Evolutionary conservation across 2,113 vertebrate genomes (phyloP), one percentile per base, ranked within the genome.

Genomic region (Gobiocypris rarus): DNA sequence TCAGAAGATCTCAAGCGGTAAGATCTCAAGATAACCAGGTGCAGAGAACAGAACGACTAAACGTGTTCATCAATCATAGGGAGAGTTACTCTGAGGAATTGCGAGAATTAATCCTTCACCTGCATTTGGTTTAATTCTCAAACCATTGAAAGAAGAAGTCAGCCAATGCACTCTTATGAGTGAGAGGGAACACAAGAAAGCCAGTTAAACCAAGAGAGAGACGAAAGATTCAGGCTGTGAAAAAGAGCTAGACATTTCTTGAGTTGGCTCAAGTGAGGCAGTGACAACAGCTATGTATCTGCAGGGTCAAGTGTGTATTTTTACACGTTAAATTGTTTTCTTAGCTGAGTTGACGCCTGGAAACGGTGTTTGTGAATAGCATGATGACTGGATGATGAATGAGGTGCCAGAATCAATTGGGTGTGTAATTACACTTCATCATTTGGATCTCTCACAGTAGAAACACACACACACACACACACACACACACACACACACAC

Each of bases 321-420:
- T 69, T 82, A 83, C 70, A 87, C 67, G 87, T 86, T 70, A 65
- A 73, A 87, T 82, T 52, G 74, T 82, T 86, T 84, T 79, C 69
- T 24, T 52, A 48, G 73, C 84, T 69, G 31, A 69, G 76, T 45
- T 70, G 81, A 83, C 75, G 67, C 59, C 48, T 75, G 45, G 83
- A 90, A 89, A 87, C n/a, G 48, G 65, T 82, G 74, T 77, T 89
- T 86, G 85, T 88, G 82, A 86, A 87, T 82, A 87, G 82, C 75
- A 71, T 59, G 74, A 71, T 85, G 88, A 87, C 86, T 85, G 84
- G 34, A 61, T 92, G 90, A 92, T 89, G 69, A 85, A 92, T 85
- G 86, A 67, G 84, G 85, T 82, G 87, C 78, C 86, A 81, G 77
- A 88, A 89, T 84, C 59, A 90, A 89, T 50, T 34, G 86, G 82